These are phyloP conservation scores for Dynastes hyllus DNA, from an alignment of 2,888 invertebrate genomes.

Conservation along the genomic window DNA sequence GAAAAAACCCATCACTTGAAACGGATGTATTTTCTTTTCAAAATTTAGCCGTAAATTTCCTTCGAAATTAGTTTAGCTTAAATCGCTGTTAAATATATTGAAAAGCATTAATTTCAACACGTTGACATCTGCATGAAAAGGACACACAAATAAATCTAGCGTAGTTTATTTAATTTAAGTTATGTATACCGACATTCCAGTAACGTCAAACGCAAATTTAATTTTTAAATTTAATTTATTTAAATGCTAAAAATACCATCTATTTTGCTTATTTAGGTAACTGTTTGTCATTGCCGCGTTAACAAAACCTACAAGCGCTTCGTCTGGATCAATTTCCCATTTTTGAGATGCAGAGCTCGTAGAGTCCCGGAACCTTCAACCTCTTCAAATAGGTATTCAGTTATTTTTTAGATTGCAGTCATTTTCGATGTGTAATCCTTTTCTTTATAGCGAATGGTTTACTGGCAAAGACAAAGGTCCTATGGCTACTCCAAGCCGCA, in stretches of 20 bases:
- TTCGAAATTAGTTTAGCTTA: not conserved
- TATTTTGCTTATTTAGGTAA: conserved; percentile 73
- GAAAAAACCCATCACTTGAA: not conserved
- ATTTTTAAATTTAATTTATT: not conserved
- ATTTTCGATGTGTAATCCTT: conserved; percentile 27
- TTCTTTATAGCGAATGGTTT: conserved; percentile 62
- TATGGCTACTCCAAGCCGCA: conserved; percentile 72
- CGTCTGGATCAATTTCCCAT: conserved; percentile 74
- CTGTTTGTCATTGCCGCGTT: conserved; percentile 85
- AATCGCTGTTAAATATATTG: not conserved
- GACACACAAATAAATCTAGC: no score
- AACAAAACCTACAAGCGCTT: conserved; percentile 84
- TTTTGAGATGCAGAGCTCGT: conserved; percentile 69
- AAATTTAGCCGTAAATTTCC: not conserved
- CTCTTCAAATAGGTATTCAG: conserved; percentile 59
- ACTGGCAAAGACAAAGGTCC: conserved; percentile 64
- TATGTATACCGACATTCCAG: not conserved
- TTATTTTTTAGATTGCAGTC: not conserved
- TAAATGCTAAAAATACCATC: not conserved
- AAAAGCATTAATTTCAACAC: not conserved
- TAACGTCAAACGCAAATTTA: no score
- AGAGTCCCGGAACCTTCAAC: conserved; percentile 57
- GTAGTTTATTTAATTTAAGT: no score
- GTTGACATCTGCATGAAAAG: not conserved
- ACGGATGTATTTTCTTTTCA: not conserved